phyloP scores from a whole-genome alignment of 2,797 vertebrate species.

The Ctenopoma multispine region DNA sequence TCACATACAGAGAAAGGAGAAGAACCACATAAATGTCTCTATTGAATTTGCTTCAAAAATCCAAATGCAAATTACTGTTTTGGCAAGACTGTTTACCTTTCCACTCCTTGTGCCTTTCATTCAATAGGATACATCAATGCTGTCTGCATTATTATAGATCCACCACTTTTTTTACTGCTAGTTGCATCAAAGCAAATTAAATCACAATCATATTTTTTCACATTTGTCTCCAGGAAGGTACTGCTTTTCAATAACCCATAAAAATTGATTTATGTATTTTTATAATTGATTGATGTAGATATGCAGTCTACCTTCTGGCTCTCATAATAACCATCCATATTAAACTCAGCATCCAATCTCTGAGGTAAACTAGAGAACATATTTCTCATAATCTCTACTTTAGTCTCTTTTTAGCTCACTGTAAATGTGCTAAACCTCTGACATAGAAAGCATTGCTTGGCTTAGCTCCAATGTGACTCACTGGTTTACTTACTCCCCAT shows the following conservation, averaged over 20 bases:
- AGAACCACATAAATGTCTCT: conserved; percentile 10
- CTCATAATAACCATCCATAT: conserved; percentile 26
- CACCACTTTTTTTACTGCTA: conserved; percentile 29
- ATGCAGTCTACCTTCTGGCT: conserved; percentile 30
- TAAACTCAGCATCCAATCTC: conserved; percentile 28
- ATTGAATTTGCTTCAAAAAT: conserved; percentile 29
- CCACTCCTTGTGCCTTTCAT: conserved; percentile 15
- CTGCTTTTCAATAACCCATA: conserved; percentile 39
- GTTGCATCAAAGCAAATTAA: conserved; percentile 45
- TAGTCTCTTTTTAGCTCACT: conserved; percentile 21
- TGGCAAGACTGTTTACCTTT: conserved; percentile 29
- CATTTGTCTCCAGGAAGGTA: conserved; percentile 14
- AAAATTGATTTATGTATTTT: conserved; percentile 48
- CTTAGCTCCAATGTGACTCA: conserved; percentile 30
- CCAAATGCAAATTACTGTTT: conserved; percentile 15
- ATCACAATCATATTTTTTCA: conserved; percentile 34
- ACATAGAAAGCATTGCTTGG: conserved; percentile 26
- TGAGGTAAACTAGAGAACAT: conserved; percentile 27
- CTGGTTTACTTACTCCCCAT: conserved; percentile 27
- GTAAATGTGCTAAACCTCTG: conserved; percentile 22
- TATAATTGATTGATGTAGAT: conserved; percentile 55
- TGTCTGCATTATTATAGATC: conserved; percentile 32
- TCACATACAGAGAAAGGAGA: conserved; percentile 11
- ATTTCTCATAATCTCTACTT: conserved; percentile 7
- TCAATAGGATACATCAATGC: neutral